Conservation (phyloP, 2,797 vertebrate genomes). For the Hippoglossus hippoglossus region DNA sequence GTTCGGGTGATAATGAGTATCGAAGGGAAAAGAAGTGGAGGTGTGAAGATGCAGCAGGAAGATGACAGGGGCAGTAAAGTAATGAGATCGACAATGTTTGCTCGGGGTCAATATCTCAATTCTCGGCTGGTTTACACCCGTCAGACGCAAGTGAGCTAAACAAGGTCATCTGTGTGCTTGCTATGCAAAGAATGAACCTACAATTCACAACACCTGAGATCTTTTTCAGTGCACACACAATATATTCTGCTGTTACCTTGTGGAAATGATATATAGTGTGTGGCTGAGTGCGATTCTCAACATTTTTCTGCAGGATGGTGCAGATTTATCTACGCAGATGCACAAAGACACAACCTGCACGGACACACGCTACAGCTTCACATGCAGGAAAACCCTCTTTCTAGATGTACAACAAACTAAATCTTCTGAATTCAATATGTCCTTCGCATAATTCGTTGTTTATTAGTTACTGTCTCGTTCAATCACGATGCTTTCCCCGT, state of each 20-base stretch:
- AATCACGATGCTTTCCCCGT: too few species aligned
- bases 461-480: too few species aligned
- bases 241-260: slow-evolving; percentile 27
- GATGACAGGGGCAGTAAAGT: slow-evolving; percentile 8
- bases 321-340: not conserved
- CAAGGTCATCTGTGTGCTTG: slow-evolving; percentile 59
- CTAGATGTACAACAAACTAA: too few species aligned
- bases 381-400: not conserved
- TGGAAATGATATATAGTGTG: slow-evolving; percentile 19
- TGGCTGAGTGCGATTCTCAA: not conserved
- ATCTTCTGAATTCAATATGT: too few species aligned
- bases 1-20: slow-evolving; percentile 8
- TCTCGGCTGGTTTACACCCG: slow-evolving; percentile 34
- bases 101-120: slow-evolving; percentile 45
- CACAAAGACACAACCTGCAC: not conserved
- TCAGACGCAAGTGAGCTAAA: slow-evolving; percentile 23
- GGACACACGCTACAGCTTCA: not conserved
- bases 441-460: too few species aligned
- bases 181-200: slow-evolving; percentile 38
- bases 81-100: slow-evolving; percentile 39
- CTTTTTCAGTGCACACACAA: slow-evolving; percentile 9
- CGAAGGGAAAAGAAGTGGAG: not conserved
- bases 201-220: slow-evolving; percentile 23
- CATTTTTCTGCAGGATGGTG: not conserved
- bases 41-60: slow-evolving; percentile 17